phyloP scores from a whole-genome alignment of 2,888 invertebrate species.

The Tiliacea aurago region DNA sequence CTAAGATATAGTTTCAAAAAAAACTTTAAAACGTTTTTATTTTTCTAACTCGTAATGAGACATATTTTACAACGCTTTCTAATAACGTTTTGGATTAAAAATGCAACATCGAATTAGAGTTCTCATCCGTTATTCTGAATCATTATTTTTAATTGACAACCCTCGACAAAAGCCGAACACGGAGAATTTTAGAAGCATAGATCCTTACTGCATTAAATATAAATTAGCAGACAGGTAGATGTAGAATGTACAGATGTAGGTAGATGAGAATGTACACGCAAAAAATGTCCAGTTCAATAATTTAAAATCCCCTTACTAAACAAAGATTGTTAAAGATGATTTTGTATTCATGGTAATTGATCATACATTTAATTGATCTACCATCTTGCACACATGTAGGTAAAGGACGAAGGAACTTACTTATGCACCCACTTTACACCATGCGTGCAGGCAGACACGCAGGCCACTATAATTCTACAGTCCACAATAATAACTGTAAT shows the following conservation, averaged over 20 bases:
- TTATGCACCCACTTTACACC: slow-evolving; percentile 60
- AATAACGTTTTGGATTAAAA: not conserved
- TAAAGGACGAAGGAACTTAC: slow-evolving; percentile 31
- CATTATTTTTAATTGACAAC: slow-evolving; percentile 43
- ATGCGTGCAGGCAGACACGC: slow-evolving; percentile 49
- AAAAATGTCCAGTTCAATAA: not conserved
- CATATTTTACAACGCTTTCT: not conserved
- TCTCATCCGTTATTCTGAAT: not conserved
- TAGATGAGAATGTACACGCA: too few relatives aligned
- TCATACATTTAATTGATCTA: not conserved
- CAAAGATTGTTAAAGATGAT: slow-evolving; percentile 10
- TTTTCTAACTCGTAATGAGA: not conserved
- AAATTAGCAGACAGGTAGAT: not conserved
- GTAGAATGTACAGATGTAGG: too few relatives aligned
- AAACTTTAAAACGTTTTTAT: not conserved
- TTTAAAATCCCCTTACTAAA: slow-evolving; percentile 7
- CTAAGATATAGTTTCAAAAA: not conserved
- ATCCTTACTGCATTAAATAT: not conserved
- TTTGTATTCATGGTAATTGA: slow-evolving; percentile 31
- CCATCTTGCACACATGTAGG: slow-evolving; percentile 2
- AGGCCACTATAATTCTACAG: slow-evolving; percentile 49
- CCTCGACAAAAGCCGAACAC: slow-evolving; percentile 11
- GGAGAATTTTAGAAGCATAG: slow-evolving; percentile 10
- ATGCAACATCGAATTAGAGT: slow-evolving; percentile 26
- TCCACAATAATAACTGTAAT: slow-evolving; percentile 49